Conservation (phyloP, 2,888 invertebrate species). For the Tineola bisselliella region DNA sequence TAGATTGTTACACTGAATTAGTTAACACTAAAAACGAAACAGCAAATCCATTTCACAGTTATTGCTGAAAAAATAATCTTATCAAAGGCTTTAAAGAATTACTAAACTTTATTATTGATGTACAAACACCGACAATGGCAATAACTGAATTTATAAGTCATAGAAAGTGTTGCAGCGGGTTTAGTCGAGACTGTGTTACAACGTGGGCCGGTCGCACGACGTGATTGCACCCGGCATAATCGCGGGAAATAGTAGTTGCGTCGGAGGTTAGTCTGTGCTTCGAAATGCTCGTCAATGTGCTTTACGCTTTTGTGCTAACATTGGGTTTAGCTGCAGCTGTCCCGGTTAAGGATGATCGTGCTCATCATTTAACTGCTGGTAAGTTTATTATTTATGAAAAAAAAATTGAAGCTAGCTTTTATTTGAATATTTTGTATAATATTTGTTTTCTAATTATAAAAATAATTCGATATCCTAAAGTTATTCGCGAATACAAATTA, state of each 20-base stretch:
- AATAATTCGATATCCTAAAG: no score
- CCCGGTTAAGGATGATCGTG: conserved; percentile 39
- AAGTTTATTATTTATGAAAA: conserved; percentile 19
- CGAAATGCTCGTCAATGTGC: conserved; percentile 54
- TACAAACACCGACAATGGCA: not conserved
- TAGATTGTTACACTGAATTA: not conserved
- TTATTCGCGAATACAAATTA: no score
- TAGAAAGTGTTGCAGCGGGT: conserved; percentile 54
- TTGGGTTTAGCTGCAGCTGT: conserved; percentile 45
- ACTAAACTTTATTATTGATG: not conserved
- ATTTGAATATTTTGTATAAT: no score
- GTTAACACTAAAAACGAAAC: not conserved
- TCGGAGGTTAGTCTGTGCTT: conserved; percentile 25
- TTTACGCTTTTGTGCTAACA: conserved; percentile 44
- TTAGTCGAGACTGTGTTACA: conserved; percentile 49
- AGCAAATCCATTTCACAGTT: not conserved
- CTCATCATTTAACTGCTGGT: conserved; percentile 40
- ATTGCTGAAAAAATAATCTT: conserved; percentile 3
- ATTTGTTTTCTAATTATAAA: no score
- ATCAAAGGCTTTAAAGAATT: not conserved
- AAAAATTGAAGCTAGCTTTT: no score
- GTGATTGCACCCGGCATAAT: conserved; percentile 55
- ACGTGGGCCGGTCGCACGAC: conserved; percentile 39
- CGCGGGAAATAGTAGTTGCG: conserved; percentile 60
- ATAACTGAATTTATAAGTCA: conserved; percentile 35